These are phyloP conservation scores for Thecophora atra DNA, from an alignment of 2,888 invertebrate species.

Conservation along the genomic window DNA sequence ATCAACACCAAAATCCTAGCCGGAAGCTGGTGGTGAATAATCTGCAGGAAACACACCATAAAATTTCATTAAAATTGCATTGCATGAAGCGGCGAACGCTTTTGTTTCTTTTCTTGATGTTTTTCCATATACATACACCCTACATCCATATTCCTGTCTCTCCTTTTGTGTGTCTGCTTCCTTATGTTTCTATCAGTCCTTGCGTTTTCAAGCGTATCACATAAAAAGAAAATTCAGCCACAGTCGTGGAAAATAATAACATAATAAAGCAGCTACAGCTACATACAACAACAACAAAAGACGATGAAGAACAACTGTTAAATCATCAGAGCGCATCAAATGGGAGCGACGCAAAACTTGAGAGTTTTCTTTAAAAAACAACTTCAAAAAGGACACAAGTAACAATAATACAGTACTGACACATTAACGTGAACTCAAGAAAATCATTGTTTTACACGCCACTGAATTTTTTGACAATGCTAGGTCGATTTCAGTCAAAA, in stretches of 20 bases:
- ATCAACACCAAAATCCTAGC: background rate
- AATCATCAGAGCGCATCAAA: background rate
- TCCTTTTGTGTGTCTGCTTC: background rate
- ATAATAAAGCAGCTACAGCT: too few relatives aligned
- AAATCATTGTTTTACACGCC: too few relatives aligned
- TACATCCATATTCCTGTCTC: background rate
- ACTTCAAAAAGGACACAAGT: background rate
- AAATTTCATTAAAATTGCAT: conserved; percentile 24
- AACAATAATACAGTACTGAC: too few relatives aligned
- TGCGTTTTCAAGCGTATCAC: background rate
- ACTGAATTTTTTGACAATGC: too few relatives aligned
- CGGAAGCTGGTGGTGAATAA: conserved; percentile 5
- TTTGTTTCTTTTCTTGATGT: too few relatives aligned
- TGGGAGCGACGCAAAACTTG: background rate
- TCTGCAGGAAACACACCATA: conserved; percentile 10
- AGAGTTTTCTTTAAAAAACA: background rate
- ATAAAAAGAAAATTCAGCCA: background rate
- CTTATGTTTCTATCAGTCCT: background rate
- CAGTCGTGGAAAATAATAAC: too few relatives aligned
- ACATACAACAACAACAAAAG: too few relatives aligned
- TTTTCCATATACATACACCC: too few relatives aligned
- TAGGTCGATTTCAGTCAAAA: too few relatives aligned
- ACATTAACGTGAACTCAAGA: too few relatives aligned
- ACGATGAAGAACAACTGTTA: background rate
- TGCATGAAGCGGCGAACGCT: background rate